Base-by-base conservation (phyloP, 2,888 invertebrate genomes). In the Sphaerophoria taeniata region DNA sequence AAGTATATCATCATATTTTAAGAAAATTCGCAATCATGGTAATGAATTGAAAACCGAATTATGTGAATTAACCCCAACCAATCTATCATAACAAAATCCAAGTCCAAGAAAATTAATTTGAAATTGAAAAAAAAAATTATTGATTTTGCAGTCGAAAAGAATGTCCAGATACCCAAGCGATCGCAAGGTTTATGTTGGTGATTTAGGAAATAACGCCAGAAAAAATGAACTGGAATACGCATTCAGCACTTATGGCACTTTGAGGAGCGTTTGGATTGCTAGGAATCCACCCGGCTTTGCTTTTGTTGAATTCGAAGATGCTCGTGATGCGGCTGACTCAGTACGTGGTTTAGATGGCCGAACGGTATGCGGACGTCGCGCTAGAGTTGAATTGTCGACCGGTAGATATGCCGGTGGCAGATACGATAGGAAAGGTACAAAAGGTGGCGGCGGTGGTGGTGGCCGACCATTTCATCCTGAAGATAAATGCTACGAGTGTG, bases 221-320 rank as follows among this genome's bases (percentile, higher is more conserved):
- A 98, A 98, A 93, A 97, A 97, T 89, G 98, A 98, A 92, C 93
- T 98, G 75, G 98, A 98, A 93, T 97, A 97, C 91, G 96, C 97
- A 14, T 99, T 98, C 93, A 95, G 96, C 80, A 96, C 97, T 89
- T 98, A 98, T 90, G 98, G 98, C 11, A 96, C 97, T 0, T 93
- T 98, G 88, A 94, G 97, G 89, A 98, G 97, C 93, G 98, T 98
- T 58, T 99, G 98, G 98, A 98, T 99, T n/a, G 98, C 98, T 0
- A 94, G 98, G 88, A 98, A 98, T 92, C 92, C 92, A 11, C 98
- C 98, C 77, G 98, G 98, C 70, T 98, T 98, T 92, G 98, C 98
- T 6, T 98, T 98, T 92, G 97, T 98, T 2, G 98, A 98, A 91
- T 98, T 97, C 91, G 98, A 98, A 93, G 98, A 98, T 92, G 94